Evolutionary conservation across 2,888 invertebrate genomes (phyloP), one percentile per base, ranked within the genome.

Genomic region (Chrysolina oricalcia): DNA sequence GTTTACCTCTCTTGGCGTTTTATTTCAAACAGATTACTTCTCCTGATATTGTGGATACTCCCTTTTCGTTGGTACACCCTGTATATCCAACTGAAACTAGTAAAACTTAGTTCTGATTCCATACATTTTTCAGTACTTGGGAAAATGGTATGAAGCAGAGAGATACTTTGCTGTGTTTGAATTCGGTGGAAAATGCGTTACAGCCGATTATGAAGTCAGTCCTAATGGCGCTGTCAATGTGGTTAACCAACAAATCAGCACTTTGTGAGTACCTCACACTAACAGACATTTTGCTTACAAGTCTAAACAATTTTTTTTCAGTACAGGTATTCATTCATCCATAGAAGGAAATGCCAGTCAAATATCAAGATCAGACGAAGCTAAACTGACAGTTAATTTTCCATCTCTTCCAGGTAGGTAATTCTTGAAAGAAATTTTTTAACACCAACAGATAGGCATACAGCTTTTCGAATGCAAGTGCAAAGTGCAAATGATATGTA

Each of bases 121-220:
- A 27, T 6, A 35, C 3, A 35, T 43, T 41, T 79, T 82, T 72
- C 59, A 85, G 84, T 85, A 85, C 83, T 85, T 93, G 85, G 95
- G 96, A 53, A 91, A 91, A 83, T 96, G 95, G 95, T 95, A 93
- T 85, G 95, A 96, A 87, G 91, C 91, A 19, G 92, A 94, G 82
- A 92, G 93, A 83, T 96, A 95, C 87, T 94, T 94, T 83, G 92
- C 93, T 59, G 83, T 94, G n/a, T 94, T 94, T 86, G 93, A 95
- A 87, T 87, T 93, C 10, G 94, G 93, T 5, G 94, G 94, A 41
- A 93, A 93, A 84, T 96, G 95, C 85, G 92, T 94, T 69, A 93
- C 92, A 2, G 94, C 95, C 0, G 91, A 91, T 74, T 95, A 95
- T 86, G 89, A 87, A 78, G 83, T 82, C 77, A 88, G 83, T 81